These are phyloP conservation scores for Chionis minor DNA, from an alignment of 2,113 vertebrate genomes.

Conservation along the genomic window DNA sequence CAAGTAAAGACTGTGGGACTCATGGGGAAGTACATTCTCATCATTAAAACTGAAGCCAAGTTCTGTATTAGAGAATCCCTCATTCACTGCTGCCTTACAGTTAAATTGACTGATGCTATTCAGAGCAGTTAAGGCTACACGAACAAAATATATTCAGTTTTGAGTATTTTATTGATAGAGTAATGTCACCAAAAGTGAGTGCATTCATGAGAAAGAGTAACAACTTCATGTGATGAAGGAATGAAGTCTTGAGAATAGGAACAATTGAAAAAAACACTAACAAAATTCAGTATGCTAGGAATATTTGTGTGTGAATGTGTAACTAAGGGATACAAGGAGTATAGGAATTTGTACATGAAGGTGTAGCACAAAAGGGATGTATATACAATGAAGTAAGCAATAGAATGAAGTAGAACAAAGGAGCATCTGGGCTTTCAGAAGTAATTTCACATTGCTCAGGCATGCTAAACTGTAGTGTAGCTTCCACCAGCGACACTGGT, in stretches of 20 bases:
- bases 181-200: not conserved
- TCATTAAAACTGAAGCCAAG: not conserved
- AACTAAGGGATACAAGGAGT: not conserved
- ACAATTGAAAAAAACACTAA: not conserved
- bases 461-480: not conserved
- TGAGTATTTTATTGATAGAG: not conserved
- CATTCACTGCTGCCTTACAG: not conserved
- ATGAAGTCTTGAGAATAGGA: not conserved
- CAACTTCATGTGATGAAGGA: not conserved
- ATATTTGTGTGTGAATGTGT: not conserved
- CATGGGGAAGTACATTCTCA: not conserved
- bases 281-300: not conserved
- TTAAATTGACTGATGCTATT: not conserved
- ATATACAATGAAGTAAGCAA: not conserved
- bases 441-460: not conserved
- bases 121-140: not conserved
- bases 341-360: not conserved
- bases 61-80: not conserved
- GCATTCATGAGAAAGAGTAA: not conserved
- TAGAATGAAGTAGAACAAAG: not conserved
- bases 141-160: not conserved
- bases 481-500: not conserved
- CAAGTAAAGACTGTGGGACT: not conserved
- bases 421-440: not conserved
- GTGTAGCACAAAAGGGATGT: not conserved